Evolutionary conservation across 1,140 invertebrate species (phyloP), one percentile per base, ranked within the genome.

Genomic region (Acromyrmex echinatior): DNA sequence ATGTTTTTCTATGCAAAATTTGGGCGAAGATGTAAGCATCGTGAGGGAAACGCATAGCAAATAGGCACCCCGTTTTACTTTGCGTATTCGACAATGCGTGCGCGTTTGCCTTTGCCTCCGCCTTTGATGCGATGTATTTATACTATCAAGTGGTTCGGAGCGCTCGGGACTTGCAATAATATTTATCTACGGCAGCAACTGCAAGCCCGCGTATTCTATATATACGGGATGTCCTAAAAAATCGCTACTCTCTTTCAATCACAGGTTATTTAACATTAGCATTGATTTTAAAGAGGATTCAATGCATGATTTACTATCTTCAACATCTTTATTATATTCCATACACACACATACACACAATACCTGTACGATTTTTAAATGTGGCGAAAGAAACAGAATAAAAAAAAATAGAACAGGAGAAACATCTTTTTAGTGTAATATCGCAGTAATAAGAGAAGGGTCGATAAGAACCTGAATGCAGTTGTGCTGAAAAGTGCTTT

Each of bases 81-180:
- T 70, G 49, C 68, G 79, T 71, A 74, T 78, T 53, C 81, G 84
- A 92, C 87, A 82, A 79, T 31, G 62, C 35, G 70, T 66, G 63
- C 77, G 58, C 71, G 86, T 80, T 82, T 82, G 87, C 66, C 87
- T 90, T 63, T 87, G 86, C 89, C 88, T 89, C 88, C 88, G 62
- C 81, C 91, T 92, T 87, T 92, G 73, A 86, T 70, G 79, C 85
- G 89, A 91, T 93, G 90, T 94, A 94, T 94, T 93, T 94, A 93
- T 92, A 93, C 82, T 85, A 87, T 93, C 91, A 87, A 93, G 93
- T 92, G 91, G 82, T 91, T 92, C 84, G 79, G 66, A 91, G 90
- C 91, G 87, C 82, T 90, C 86, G 58, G 86, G 77, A 87, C 74
- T 71, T 88, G 80, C 82, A 88, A 92, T 94, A 93, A 93, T 91